Conservation (phyloP, 2,888 invertebrate genomes). For the Hipparchia semele region DNA sequence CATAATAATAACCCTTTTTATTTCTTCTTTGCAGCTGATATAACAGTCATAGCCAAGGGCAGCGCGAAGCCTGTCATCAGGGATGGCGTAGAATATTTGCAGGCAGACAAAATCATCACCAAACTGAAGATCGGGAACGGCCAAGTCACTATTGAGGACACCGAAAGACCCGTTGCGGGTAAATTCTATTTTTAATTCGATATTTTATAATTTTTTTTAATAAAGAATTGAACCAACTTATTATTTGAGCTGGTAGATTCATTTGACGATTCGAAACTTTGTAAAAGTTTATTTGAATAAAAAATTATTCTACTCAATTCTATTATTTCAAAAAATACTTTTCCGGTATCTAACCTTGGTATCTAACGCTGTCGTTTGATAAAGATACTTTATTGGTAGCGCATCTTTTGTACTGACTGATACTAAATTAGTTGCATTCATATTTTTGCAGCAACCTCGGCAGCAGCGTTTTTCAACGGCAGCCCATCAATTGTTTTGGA, state of each 20-base stretch:
- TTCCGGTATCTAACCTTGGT: too few relatives aligned
- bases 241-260: too few relatives aligned
- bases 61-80: conserved; percentile 81
- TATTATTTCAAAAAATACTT: too few relatives aligned
- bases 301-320: too few relatives aligned
- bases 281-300: too few relatives aligned
- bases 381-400: too few relatives aligned
- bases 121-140: conserved; percentile 85
- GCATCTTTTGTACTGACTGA: too few relatives aligned
- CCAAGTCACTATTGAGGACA: conserved; percentile 81
- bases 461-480: conserved; percentile 87
- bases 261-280: too few relatives aligned
- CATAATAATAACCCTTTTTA: background rate
- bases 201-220: background rate
- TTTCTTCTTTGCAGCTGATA: conserved; percentile 73
- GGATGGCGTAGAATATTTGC: conserved; percentile 84
- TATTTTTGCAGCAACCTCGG: conserved; percentile 83
- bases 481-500: conserved; percentile 86
- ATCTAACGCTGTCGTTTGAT: too few relatives aligned
- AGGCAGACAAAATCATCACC: conserved; percentile 83
- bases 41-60: conserved; percentile 83
- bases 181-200: conserved; percentile 25
- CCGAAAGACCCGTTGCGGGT: conserved; percentile 83
- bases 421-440: background rate
- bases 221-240: too few relatives aligned